Evolutionary conservation across 2,888 invertebrate species (phyloP).

Genomic region (Antitype chi): DNA sequence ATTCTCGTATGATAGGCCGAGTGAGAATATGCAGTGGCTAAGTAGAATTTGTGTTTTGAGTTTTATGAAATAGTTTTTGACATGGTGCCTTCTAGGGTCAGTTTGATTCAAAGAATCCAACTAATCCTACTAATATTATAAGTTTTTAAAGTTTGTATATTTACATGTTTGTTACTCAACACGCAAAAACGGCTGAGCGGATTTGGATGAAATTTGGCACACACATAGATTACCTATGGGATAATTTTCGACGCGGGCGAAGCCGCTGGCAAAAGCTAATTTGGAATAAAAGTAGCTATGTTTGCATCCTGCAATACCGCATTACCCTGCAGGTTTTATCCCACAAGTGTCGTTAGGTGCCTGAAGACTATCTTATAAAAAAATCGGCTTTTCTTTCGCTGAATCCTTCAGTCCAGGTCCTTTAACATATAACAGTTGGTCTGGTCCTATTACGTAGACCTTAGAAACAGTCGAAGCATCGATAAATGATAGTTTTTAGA

Average conservation of each 20-base stretch:
- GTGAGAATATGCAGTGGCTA: slow-evolving; percentile 21
- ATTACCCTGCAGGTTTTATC: neutral
- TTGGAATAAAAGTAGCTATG: neutral
- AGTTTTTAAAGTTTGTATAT: too few species aligned
- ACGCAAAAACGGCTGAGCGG: too few species aligned
- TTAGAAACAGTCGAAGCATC: neutral
- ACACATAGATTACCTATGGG: too few species aligned
- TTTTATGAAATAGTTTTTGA: slow-evolving; percentile 1
- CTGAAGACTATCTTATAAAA: neutral
- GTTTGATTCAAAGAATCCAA: neutral
- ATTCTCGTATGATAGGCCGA: slow-evolving; percentile 37
- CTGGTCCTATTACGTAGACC: neutral
- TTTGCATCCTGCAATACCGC: neutral
- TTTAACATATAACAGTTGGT: neutral
- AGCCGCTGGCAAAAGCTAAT: neutral
- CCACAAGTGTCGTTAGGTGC: neutral
- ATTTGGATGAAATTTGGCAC: too few species aligned
- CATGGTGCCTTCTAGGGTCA: neutral
- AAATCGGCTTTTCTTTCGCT: neutral
- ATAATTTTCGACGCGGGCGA: too few species aligned
- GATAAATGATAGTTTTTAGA: neutral
- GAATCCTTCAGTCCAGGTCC: neutral
- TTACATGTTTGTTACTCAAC: too few species aligned
- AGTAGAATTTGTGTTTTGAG: slow-evolving; percentile 13
- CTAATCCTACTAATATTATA: too few species aligned